Evolutionary conservation across 2,888 invertebrate species (phyloP).

Genomic region (Stenolophus ochropezus): DNA sequence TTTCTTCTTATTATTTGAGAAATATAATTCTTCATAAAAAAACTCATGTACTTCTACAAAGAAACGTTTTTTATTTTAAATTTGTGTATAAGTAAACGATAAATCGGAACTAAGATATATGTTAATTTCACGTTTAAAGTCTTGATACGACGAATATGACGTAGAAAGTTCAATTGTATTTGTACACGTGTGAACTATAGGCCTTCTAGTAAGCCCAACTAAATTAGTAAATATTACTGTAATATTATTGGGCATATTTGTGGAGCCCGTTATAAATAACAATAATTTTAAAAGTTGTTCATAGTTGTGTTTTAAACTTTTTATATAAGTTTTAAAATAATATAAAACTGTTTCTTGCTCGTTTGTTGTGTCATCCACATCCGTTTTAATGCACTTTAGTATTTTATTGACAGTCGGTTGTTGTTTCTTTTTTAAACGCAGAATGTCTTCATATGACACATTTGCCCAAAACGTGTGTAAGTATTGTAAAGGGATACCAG

Average conservation of each 20-base stretch:
- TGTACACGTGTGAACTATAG: constrained; percentile 2
- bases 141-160: too few relatives aligned
- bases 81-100: constrained; percentile 8
- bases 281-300: background rate
- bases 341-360: background rate
- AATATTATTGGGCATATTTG: background rate
- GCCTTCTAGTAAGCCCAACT: background rate
- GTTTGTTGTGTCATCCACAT: background rate
- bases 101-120: background rate
- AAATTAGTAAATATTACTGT: constrained; percentile 6
- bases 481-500: constrained; percentile 10
- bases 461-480: constrained; percentile 6
- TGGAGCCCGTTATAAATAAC: background rate
- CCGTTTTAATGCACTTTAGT: constrained; percentile 3
- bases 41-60: background rate
- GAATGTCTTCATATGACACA: background rate
- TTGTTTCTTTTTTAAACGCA: constrained; percentile 1
- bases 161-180: too few relatives aligned
- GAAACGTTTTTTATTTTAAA: background rate
- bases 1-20: background rate
- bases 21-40: background rate
- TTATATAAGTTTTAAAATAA: background rate
- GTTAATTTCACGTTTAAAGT: background rate
- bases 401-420: background rate
- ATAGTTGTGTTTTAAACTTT: background rate